A percentile compares a stretch with the other conserved stretches of the same genome.
phyloP scores from a whole-genome alignment of 2,797 vertebrate genomes.

The Cuculus canorus region DNA sequence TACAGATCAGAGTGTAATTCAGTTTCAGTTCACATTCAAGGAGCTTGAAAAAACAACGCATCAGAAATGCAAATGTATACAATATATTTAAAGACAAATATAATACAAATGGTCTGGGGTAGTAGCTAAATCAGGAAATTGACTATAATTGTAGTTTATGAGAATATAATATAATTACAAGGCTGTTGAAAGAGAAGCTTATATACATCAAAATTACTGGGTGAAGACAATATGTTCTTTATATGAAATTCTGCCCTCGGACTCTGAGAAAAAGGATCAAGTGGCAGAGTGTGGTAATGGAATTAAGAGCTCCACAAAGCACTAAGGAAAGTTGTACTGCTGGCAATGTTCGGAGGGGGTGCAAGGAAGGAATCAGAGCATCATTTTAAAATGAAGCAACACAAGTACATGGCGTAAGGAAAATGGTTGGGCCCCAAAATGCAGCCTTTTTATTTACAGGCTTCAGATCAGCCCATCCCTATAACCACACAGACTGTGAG shows the following conservation, averaged over 20 bases:
- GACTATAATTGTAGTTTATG: constrained; percentile 36
- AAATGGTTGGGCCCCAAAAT: neutral
- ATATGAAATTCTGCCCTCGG: neutral
- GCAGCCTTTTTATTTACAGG: neutral
- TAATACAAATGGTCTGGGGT: neutral
- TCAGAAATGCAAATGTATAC: constrained; percentile 38
- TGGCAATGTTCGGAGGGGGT: neutral
- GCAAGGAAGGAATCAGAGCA: neutral
- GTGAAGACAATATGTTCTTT: neutral
- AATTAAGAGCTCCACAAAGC: neutral
- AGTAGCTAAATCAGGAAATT: constrained; percentile 57
- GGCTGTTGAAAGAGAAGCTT: constrained; percentile 23
- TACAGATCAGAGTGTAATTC: neutral
- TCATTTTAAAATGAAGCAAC: neutral
- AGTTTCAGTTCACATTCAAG: neutral
- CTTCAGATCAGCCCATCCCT: neutral
- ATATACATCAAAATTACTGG: constrained; percentile 43
- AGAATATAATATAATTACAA: constrained; percentile 41
- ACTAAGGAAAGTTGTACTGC: neutral
- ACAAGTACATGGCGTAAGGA: neutral
- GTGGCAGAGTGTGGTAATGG: neutral
- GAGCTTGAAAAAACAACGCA: neutral
- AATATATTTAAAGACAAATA: constrained; percentile 32
- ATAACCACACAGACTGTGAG: neutral
- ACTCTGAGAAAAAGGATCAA: neutral